A percentile compares a stretch with the other conserved stretches of the same genome.
phyloP scores from a whole-genome alignment of 2,797 vertebrate genomes.

The Cynodonichthys magdalenae region DNA sequence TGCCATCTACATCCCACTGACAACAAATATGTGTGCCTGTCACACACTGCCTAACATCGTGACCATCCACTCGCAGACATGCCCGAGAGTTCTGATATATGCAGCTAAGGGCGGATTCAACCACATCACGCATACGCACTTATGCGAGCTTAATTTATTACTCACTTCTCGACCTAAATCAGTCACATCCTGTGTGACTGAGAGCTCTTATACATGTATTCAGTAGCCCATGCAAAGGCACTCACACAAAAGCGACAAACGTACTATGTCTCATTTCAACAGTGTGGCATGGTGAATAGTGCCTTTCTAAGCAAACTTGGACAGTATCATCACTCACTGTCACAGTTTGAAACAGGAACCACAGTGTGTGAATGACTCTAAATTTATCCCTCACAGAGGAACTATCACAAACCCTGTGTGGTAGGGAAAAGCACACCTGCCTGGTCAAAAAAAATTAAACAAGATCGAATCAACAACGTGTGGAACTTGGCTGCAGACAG shows the following conservation, averaged over 20 bases:
- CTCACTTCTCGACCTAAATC: conserved; percentile 78
- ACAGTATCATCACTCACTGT: conserved; percentile 58
- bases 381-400: conserved; percentile 36
- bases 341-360: conserved; percentile 45
- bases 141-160: conserved; percentile 70
- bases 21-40: conserved; percentile 52
- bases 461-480: conserved; percentile 38
- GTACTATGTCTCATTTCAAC: conserved; percentile 27
- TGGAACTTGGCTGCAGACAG: conserved; percentile 40
- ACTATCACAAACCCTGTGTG: conserved; percentile 26
- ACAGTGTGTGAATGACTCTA: conserved; percentile 37
- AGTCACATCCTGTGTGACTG: conserved; percentile 68
- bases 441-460: conserved; percentile 26
- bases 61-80: conserved; percentile 53
- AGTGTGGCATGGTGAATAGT: conserved; percentile 14
- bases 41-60: conserved; percentile 50
- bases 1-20: conserved; percentile 52
- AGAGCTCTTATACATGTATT: conserved; percentile 51
- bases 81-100: conserved; percentile 48
- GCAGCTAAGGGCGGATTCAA: conserved; percentile 45
- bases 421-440: conserved; percentile 47
- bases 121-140: conserved; percentile 45
- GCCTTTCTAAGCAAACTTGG: conserved; percentile 30
- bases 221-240: conserved; percentile 43
- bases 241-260: conserved; percentile 35